These are phyloP conservation scores for Macrophya annulata DNA, from an alignment of 2,888 invertebrate genomes.

Conservation along the genomic window DNA sequence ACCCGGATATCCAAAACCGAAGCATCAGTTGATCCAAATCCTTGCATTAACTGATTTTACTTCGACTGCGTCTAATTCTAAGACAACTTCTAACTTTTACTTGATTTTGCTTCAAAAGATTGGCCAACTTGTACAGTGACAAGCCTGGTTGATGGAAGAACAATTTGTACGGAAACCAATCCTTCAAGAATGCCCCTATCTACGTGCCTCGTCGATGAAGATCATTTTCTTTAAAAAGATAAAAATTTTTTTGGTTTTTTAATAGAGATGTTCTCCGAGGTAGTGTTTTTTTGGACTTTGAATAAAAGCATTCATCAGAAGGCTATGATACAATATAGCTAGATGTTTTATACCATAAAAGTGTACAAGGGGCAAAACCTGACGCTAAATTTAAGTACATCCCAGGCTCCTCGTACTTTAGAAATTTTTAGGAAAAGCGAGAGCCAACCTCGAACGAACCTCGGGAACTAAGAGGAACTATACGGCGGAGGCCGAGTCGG, in stretches of 20 bases:
- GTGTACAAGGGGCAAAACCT: background rate
- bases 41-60: background rate
- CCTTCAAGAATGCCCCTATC: background rate
- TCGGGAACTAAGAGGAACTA: constrained; percentile 32
- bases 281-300: background rate
- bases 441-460: constrained; percentile 21
- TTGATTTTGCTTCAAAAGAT: background rate
- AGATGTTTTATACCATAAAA: background rate
- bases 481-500: background rate
- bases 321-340: background rate
- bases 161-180: too few relatives aligned
- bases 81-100: background rate
- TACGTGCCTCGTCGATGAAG: too few relatives aligned
- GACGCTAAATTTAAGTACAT: constrained; percentile 32
- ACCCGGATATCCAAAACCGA: background rate
- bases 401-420: constrained; percentile 34
- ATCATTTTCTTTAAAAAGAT: background rate
- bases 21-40: background rate
- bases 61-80: background rate
- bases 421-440: constrained; percentile 31
- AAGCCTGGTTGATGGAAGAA: background rate
- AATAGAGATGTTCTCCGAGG: background rate
- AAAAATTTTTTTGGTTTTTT: background rate
- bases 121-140: background rate
- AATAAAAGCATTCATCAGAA: constrained; percentile 4